These are phyloP conservation scores for Clitarchus hookeri DNA, from an alignment of 2,888 invertebrate genomes.

Conservation along the genomic window DNA sequence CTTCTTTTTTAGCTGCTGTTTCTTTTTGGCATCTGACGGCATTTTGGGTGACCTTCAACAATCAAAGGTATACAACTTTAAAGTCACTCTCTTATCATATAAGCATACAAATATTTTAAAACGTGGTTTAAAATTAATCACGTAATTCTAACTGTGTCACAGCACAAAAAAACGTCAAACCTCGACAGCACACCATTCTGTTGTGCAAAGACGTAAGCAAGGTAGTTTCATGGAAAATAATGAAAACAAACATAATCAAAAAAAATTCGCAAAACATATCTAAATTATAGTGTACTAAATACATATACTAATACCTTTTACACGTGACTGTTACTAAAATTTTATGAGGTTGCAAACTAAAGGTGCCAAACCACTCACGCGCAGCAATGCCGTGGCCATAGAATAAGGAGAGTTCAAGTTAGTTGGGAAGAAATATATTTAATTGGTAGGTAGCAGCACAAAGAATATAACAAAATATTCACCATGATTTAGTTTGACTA, in stretches of 20 bases:
- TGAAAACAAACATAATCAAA: background rate
- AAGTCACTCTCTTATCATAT: background rate
- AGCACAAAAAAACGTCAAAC: background rate
- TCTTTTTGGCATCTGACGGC: conserved; percentile 99
- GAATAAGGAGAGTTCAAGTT: too few species aligned
- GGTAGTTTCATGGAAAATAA: background rate
- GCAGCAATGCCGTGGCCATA: background rate
- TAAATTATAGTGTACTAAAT: background rate
- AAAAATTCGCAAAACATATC: background rate
- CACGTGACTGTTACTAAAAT: background rate
- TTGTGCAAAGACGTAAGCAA: background rate
- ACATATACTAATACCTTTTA: background rate
- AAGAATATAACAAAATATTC: too few species aligned
- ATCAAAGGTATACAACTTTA: background rate
- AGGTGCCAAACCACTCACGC: background rate
- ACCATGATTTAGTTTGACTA: too few species aligned
- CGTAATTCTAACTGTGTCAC: background rate
- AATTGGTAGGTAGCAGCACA: background rate
- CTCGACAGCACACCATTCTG: background rate
- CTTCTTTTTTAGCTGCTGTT: conserved; percentile 96
- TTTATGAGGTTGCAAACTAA: background rate
- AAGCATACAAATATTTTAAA: background rate
- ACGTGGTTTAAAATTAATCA: background rate
- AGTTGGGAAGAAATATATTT: background rate
- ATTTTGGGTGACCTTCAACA: conserved; percentile 58